phyloP scores from a whole-genome alignment of 2,113 vertebrate genomes.

The Thamnophis sirtalis region DNA sequence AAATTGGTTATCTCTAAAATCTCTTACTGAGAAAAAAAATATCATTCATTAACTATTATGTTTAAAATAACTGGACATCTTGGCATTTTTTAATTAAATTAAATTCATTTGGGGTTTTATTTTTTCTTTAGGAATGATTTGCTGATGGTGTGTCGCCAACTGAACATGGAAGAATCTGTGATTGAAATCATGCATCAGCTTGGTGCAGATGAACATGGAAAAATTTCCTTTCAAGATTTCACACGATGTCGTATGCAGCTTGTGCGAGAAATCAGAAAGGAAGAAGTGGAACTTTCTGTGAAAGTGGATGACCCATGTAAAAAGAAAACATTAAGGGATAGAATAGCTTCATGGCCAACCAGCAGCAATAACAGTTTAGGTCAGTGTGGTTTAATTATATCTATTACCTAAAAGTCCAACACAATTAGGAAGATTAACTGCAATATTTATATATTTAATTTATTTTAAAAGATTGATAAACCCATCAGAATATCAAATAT shows the following conservation, averaged over 20 bases:
- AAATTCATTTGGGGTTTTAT: conserved; percentile 31
- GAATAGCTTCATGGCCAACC: conserved; percentile 73
- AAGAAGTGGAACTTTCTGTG: conserved; percentile 75
- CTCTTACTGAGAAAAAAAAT: not conserved
- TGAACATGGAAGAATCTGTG: conserved; percentile 82
- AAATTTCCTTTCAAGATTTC: conserved; percentile 82
- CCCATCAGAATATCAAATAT: not conserved
- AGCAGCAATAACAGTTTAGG: conserved; percentile 80
- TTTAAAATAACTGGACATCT: conserved; percentile 27
- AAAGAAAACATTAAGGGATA: conserved; percentile 68
- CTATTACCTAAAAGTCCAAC: not conserved
- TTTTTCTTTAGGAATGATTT: conserved; percentile 74
- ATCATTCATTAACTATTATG: not conserved
- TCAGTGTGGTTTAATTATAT: conserved; percentile 57
- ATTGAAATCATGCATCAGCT: conserved; percentile 81
- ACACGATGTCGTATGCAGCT: conserved; percentile 77
- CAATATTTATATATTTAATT: not conserved
- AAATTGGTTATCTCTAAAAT: not conserved
- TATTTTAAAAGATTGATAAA: not conserved
- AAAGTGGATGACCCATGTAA: conserved; percentile 65
- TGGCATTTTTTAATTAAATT: conserved; percentile 14
- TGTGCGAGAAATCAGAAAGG: conserved; percentile 77
- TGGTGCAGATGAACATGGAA: conserved; percentile 78
- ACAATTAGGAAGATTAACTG: not conserved
- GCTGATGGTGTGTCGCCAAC: conserved; percentile 79